A percentile compares a stretch with the other conserved stretches of the same genome.
Conservation (phyloP, 2,113 vertebrate genomes). For the Nesospiza acunhae region DNA sequence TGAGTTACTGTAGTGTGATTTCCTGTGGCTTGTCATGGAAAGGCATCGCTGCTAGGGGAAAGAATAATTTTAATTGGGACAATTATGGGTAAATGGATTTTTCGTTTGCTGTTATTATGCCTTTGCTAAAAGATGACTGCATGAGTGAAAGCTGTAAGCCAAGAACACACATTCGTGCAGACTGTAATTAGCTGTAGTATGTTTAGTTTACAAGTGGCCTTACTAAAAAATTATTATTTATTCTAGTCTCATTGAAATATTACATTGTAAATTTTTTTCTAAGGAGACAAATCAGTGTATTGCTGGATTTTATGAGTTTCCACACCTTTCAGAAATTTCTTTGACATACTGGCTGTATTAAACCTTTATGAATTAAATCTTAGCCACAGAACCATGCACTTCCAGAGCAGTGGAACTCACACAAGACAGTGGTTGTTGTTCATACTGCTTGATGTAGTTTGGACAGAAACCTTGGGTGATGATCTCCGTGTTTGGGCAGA, state of each 20-base stretch:
- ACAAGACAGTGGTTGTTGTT: not conserved
- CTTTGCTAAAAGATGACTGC: not conserved
- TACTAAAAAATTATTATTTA: not conserved
- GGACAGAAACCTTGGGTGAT: not conserved
- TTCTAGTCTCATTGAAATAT: not conserved
- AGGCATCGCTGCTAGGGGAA: not conserved
- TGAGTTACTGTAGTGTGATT: not conserved
- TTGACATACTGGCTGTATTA: not conserved
- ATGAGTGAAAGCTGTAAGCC: not conserved
- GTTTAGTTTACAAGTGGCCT: not conserved
- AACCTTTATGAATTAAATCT: not conserved
- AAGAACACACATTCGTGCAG: not conserved
- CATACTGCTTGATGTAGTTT: not conserved
- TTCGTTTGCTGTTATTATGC: not conserved
- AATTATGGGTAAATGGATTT: not conserved
- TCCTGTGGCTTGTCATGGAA: not conserved
- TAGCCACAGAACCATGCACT: accelerated
- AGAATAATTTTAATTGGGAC: not conserved
- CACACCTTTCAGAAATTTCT: not conserved
- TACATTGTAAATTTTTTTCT: not conserved
- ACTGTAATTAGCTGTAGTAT: not conserved
- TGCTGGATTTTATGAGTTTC: not conserved
- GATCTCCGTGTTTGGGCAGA: not conserved
- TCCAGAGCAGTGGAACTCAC: not conserved
- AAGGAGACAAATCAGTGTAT: not conserved